Evolutionary conservation across 1,140 invertebrate genomes (phyloP).

Genomic region (Luehdorfia chinensis): DNA sequence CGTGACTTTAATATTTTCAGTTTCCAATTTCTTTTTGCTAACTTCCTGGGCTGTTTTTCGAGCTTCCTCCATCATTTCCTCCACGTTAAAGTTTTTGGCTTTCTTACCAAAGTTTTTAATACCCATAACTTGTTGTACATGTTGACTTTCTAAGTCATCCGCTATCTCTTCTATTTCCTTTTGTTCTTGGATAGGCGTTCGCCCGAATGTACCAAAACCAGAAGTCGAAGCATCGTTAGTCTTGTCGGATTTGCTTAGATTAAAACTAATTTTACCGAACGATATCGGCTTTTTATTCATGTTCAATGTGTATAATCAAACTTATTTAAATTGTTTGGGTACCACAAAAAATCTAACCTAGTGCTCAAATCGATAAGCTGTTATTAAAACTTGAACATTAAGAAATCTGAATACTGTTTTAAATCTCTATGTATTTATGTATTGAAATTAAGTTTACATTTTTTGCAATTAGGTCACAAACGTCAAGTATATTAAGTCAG

Average conservation of each 20-base stretch:
- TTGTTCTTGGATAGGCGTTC: constrained; percentile 70
- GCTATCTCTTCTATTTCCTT: constrained; percentile 81
- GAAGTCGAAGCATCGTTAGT: constrained; percentile 36
- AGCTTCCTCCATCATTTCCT: constrained; percentile 77
- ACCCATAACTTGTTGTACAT: constrained; percentile 85
- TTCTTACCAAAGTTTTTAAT: constrained; percentile 88
- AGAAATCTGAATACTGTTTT: no score
- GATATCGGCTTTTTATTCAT: constrained; percentile 73
- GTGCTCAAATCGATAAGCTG: no score
- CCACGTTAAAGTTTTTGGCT: constrained; percentile 85
- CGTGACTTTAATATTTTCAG: constrained; percentile 53
- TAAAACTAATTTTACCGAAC: constrained; percentile 72
- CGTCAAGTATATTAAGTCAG: no score
- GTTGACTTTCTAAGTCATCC: constrained; percentile 82
- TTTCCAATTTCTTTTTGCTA: constrained; percentile 40
- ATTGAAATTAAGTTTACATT: no score
- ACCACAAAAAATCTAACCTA: no score
- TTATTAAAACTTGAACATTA: no score
- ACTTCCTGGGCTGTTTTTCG: constrained; percentile 68
- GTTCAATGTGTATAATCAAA: no score
- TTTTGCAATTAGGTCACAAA: no score
- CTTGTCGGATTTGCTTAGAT: constrained; percentile 34
- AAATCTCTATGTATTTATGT: no score
- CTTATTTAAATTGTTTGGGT: no score
- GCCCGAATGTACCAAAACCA: constrained; percentile 81